Percentiles rank a stretch among this genome's conserved stretches.
Conservation (phyloP, 1,140 invertebrate genomes). For the Scylla paramamosain region DNA sequence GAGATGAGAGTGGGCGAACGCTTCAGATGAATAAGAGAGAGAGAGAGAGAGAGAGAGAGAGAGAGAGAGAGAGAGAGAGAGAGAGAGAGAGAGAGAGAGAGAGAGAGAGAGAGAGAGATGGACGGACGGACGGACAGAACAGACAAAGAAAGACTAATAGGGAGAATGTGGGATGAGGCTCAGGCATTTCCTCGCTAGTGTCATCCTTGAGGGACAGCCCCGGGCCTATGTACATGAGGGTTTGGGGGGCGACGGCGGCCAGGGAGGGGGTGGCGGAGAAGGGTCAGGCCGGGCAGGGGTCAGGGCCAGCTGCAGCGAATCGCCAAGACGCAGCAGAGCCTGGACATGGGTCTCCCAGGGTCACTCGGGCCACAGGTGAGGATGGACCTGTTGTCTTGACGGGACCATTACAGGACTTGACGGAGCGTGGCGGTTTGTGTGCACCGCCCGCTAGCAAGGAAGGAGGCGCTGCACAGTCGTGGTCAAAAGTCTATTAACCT, state of each 20-base stretch:
- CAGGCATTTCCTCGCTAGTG: neutral
- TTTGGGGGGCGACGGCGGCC: neutral
- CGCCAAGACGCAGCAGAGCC: neutral
- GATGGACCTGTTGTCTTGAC: too few relatives aligned
- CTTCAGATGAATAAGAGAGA: too few relatives aligned
- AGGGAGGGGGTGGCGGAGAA: neutral
- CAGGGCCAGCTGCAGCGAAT: neutral
- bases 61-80: neutral
- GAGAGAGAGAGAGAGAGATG: neutral
- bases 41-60: too few relatives aligned
- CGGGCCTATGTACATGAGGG: neutral
- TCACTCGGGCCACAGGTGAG: neutral
- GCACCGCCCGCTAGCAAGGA: too few relatives aligned
- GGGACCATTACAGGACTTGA: too few relatives aligned
- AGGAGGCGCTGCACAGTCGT: too few relatives aligned
- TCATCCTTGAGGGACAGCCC: neutral
- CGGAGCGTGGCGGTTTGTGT: too few relatives aligned
- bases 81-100: conserved; percentile 1
- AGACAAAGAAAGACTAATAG: neutral
- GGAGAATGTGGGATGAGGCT: neutral
- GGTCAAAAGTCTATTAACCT: too few relatives aligned
- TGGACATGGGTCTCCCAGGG: neutral
- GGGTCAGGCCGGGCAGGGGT: neutral
- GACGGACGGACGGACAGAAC: too few relatives aligned
- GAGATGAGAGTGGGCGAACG: too few relatives aligned